Conservation (phyloP, 1,140 invertebrate species). For the Diploscapter pachys region DNA sequence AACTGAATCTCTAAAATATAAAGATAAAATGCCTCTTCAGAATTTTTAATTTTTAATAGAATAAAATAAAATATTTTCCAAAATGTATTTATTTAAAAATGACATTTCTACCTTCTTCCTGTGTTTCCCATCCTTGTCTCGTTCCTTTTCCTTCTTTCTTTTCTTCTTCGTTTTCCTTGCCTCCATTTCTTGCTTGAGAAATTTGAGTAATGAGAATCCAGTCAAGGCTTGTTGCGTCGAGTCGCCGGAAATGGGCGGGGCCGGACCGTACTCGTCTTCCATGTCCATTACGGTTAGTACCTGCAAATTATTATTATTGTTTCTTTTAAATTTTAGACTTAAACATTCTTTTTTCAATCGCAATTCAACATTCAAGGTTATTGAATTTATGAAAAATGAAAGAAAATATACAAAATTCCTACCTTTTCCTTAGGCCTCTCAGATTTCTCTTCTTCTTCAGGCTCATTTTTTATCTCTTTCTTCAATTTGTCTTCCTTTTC, state of each 20-base stretch:
- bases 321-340: slow-evolving; percentile 5
- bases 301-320: background rate
- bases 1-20: too few species aligned
- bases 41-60: too few species aligned
- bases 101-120: too few species aligned
- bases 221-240: background rate
- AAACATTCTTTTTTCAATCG: background rate
- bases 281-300: slow-evolving; percentile 27
- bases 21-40: too few species aligned
- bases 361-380: background rate
- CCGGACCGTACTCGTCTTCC: slow-evolving; percentile 29
- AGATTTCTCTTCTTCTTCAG: too few species aligned
- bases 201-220: slow-evolving; percentile 9
- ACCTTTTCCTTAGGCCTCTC: too few species aligned
- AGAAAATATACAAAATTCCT: too few species aligned
- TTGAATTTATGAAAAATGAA: too few species aligned
- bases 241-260: background rate
- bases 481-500: too few species aligned
- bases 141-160: slow-evolving; percentile 38
- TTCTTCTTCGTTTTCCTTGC: slow-evolving; percentile 37
- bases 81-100: too few species aligned
- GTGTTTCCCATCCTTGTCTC: slow-evolving; percentile 29
- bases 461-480: too few species aligned
- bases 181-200: slow-evolving; percentile 14
- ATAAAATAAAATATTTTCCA: too few species aligned